Conservation (phyloP, 2,888 invertebrate species). For the Stratiomys singularior region DNA sequence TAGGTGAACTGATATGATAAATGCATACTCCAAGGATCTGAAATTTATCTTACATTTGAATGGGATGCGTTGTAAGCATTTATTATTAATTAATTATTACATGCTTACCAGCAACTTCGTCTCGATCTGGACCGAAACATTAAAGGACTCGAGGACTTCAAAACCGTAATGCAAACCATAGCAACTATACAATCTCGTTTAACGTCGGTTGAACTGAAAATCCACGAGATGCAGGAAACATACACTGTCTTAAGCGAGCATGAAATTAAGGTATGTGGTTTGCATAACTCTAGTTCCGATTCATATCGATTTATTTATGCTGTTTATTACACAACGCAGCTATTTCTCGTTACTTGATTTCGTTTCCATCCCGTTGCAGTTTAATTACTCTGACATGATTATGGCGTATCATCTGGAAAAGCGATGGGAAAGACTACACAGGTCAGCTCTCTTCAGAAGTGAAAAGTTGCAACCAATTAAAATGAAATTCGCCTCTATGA, state of each 20-base stretch:
- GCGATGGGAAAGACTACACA: slow-evolving; percentile 77
- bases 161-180: slow-evolving; percentile 86
- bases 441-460: slow-evolving; percentile 75
- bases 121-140: slow-evolving; percentile 79
- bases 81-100: too few species aligned
- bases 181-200: slow-evolving; percentile 78
- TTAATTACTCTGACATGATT: slow-evolving; percentile 64
- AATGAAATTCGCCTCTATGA: slow-evolving; percentile 85
- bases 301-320: too few species aligned
- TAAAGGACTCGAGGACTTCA: slow-evolving; percentile 82
- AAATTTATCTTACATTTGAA: too few species aligned
- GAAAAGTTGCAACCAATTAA: slow-evolving; percentile 82
- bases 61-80: too few species aligned
- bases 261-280: slow-evolving; percentile 70
- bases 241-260: slow-evolving; percentile 81
- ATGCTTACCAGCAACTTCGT: slow-evolving; percentile 65
- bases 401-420: slow-evolving; percentile 71
- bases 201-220: slow-evolving; percentile 80
- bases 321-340: too few species aligned
- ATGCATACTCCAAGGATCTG: too few species aligned
- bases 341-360: too few species aligned
- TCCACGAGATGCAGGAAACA: slow-evolving; percentile 78
- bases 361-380: slow-evolving; percentile 55
- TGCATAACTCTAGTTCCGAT: background rate
- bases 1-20: too few species aligned